Evolutionary conservation across 2,113 vertebrate species (phyloP).

Genomic region (Chloroceryle aenea): DNA sequence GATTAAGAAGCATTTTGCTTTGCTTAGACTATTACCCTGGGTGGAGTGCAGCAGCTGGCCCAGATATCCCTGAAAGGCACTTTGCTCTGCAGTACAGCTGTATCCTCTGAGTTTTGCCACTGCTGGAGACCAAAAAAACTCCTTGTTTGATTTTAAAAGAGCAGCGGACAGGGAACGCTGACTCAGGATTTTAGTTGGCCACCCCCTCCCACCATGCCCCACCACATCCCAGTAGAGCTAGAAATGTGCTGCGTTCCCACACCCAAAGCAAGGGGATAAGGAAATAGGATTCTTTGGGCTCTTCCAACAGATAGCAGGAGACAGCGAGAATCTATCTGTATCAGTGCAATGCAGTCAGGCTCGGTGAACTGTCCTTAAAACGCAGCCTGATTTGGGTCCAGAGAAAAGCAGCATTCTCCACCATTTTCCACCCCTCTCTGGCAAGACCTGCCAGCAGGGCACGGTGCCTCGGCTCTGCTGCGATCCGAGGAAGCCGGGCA

Average conservation of each 20-base stretch:
- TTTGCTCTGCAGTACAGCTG: background rate
- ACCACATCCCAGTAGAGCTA: background rate
- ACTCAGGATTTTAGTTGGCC: background rate
- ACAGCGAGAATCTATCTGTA: background rate
- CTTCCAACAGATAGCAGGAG: background rate
- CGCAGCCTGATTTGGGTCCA: background rate
- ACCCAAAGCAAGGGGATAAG: background rate
- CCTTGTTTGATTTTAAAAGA: background rate
- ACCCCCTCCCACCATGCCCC: background rate
- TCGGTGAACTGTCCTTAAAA: background rate
- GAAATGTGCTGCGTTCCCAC: background rate
- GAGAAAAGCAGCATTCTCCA: background rate
- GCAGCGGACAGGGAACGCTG: background rate
- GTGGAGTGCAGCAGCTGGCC: slow-evolving; percentile 38
- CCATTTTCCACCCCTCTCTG: background rate
- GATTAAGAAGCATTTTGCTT: slow-evolving; percentile 9
- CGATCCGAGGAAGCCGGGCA: background rate
- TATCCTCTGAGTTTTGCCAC: background rate
- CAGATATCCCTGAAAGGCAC: slow-evolving; percentile 39
- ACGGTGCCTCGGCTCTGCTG: background rate
- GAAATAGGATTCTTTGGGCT: background rate
- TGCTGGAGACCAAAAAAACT: background rate
- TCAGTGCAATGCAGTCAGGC: background rate
- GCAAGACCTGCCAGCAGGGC: background rate
- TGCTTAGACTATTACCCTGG: slow-evolving; percentile 27